A percentile compares a stretch with the other conserved stretches of the same genome.
phyloP scores from a whole-genome alignment of 2,113 vertebrate species.

The Chrysochloris asiatica region DNA sequence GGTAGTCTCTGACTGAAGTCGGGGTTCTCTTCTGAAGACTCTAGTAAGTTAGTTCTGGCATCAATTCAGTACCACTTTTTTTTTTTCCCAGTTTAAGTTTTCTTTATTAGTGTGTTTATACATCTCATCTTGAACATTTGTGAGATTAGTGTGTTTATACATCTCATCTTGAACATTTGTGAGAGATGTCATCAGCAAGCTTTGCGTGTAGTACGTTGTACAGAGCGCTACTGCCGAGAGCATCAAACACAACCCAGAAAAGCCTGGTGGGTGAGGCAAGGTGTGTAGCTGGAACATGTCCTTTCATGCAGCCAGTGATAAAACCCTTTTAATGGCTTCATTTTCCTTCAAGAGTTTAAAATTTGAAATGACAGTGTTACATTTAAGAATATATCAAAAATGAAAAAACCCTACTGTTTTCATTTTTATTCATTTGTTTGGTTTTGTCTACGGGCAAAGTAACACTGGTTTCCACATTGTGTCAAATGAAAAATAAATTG shows the following conservation, averaged over 20 bases:
- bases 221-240: too few relatives aligned
- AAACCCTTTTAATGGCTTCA: neutral
- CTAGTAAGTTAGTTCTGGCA: neutral
- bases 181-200: neutral
- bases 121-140: neutral
- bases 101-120: neutral
- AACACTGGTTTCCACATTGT: constrained; percentile 19
- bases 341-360: neutral
- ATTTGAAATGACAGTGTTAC: neutral
- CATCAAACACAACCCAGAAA: too few relatives aligned
- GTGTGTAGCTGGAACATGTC: neutral
- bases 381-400: neutral
- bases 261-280: too few relatives aligned
- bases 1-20: neutral
- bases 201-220: neutral
- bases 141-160: neutral
- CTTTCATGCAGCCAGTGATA: neutral
- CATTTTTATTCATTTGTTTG: neutral
- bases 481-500: neutral
- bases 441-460: neutral
- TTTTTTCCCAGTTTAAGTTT: neutral
- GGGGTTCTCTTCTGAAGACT: neutral
- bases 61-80: neutral
- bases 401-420: neutral
- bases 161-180: neutral